These are phyloP conservation scores for Cephalotes varians DNA, from an alignment of 2,888 invertebrate genomes.

Conservation along the genomic window DNA sequence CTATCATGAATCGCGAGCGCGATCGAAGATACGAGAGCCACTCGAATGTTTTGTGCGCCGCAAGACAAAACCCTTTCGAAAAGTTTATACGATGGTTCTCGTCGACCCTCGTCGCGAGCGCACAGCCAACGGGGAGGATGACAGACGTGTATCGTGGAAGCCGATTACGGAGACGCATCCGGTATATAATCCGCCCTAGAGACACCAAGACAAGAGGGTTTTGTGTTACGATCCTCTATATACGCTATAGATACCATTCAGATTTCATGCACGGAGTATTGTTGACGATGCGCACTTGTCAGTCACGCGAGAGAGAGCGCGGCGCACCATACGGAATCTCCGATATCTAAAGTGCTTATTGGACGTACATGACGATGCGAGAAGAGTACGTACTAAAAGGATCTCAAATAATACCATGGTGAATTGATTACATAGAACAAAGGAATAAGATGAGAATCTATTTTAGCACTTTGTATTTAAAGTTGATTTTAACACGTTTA, in stretches of 20 bases:
- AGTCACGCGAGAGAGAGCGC: conserved; percentile 31
- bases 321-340: conserved; percentile 19
- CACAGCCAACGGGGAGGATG: conserved; percentile 55
- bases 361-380: conserved; percentile 25
- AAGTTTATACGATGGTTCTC: conserved; percentile 72
- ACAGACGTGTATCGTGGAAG: conserved; percentile 65
- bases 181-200: conserved; percentile 69
- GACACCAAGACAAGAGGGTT: conserved; percentile 71
- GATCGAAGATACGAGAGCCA: conserved; percentile 55
- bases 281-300: conserved; percentile 31
- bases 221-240: conserved; percentile 63
- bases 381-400: conserved; percentile 29
- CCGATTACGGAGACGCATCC: conserved; percentile 71
- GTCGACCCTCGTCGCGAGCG: conserved; percentile 58
- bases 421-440: conserved; percentile 19
- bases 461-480: not conserved
- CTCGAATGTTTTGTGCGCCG: conserved; percentile 67
- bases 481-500: not conserved
- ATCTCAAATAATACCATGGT: conserved; percentile 4
- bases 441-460: not conserved
- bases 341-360: conserved; percentile 42
- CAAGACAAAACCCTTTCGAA: conserved; percentile 72
- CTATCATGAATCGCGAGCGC: conserved; percentile 43
- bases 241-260: conserved; percentile 60
- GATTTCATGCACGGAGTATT: conserved; percentile 66